These are phyloP conservation scores for Gopherus evgoodei DNA, from an alignment of 2,113 vertebrate species.

Conservation along the genomic window DNA sequence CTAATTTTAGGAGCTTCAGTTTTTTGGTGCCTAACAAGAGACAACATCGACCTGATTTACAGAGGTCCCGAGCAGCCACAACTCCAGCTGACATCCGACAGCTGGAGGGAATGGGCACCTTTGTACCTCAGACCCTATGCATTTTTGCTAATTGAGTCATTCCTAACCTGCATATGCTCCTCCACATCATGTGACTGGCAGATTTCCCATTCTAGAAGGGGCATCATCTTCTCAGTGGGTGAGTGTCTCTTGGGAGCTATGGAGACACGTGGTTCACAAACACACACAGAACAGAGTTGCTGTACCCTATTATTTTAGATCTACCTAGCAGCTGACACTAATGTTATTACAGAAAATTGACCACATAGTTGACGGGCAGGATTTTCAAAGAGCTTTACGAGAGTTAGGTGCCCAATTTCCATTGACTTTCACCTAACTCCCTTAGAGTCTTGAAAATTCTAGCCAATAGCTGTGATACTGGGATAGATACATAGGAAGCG, in stretches of 20 bases:
- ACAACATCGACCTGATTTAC: background rate
- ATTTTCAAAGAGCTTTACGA: background rate
- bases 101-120: background rate
- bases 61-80: background rate
- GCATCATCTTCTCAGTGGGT: background rate
- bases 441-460: background rate
- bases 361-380: background rate
- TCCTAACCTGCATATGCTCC: background rate
- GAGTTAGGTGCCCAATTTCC: background rate
- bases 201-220: background rate
- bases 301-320: rapidly evolving
- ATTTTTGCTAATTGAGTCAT: background rate
- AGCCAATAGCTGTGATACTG: background rate
- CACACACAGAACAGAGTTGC: background rate
- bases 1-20: background rate
- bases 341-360: background rate
- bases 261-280: background rate
- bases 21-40: background rate
- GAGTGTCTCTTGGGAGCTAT: background rate
- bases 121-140: background rate
- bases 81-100: background rate
- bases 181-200: background rate
- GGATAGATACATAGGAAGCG: background rate
- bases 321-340: background rate
- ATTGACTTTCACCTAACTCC: background rate